Evolutionary conservation across 2,113 vertebrate species (phyloP), one percentile per base, ranked within the genome.

Genomic region (Malaclemys terrapin): DNA sequence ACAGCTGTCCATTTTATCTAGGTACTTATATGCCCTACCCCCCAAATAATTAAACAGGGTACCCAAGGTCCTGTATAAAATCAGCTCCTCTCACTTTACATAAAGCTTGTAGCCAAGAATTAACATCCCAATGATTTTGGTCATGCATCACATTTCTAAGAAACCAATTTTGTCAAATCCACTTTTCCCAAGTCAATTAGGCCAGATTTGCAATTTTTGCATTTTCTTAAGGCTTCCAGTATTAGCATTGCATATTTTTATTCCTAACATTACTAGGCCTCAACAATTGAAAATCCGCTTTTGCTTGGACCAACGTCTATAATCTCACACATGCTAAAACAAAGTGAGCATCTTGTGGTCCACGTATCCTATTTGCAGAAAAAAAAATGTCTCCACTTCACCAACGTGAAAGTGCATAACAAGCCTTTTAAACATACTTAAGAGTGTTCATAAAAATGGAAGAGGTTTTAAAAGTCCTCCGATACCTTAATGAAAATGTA

Each of bases 381-480:
- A 59, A 69, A 52, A 52, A 47, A 31, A 6, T 88, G 42, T 87
- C 95, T 93, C 93, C 94, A 92, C 82, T 88, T 94, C 89, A 62
- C n/a, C 89, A 69, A 56, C 91, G 96, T 54, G 2, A 89, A 97
- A 95, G 85, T 80, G 53, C 91, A 95, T 96, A 95, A 97, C n/a
- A 94, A 92, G 54, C 79, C 69, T 90, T 88, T 93, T 90, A 93
- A 97, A 97, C 91, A 95, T 93, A 97, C 91, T 96, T 96, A 97
- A 95, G 94, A 92, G 13, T 95, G 90, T 96, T 87, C 93, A 95
- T 97, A 97, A 96, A 97, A 97, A 94, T 57, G 94, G 89, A 95
- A 97, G 91, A 92, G 80, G 78, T 85, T 97, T 94, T 96, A 94
- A 80, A 96, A 96, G 89, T 95, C 49, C 85, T 62, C 57, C 27